Base-by-base conservation (phyloP, 2,888 invertebrate genomes). In the Nemurella pictetii region DNA sequence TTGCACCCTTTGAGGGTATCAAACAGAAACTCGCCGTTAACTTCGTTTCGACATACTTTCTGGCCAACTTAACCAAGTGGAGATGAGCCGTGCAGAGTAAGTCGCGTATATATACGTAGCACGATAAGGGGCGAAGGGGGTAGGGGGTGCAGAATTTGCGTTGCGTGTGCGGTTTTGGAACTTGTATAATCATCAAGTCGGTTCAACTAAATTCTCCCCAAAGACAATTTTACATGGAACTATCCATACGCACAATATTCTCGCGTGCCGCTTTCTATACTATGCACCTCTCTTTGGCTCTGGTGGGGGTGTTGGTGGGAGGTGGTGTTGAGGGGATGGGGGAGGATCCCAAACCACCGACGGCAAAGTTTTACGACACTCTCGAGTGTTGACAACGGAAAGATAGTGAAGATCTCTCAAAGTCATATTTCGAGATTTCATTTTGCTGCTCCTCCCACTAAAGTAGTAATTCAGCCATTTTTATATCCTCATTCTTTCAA, bases 171-270 rank as follows among this genome's bases (percentile, higher is more conserved):
- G n/a, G 78, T 29, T n/a, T 78, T 30, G 28, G 20, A 78, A 27
- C 36, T n/a, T 82, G 28, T 82, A n/a, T n/a, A 72, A 82, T 82
- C 82, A 82, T 26, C 82, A 82, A 82, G 82, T 28, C 27, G 55
- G 35, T 78, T 27, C 20, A 81, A 28, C 72, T 82, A 29, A 82
- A 82, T 72, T 29, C 29, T 72, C 29, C 29, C 82, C 82, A 72
- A 82, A 55, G 72, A 72, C 82, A 72, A 26, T 35, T 36, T 35
- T 36, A 32, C 30, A 20, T 30, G n/a, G 78, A 78, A 78, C 72
- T 35, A 80, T 72, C 82, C 81, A 35, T n/a, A 20, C 2, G n/a
- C 81, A 28, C 55, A 25, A 25, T 72, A 12, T 28, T 30, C 27
- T 27, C 2, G 32, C 30, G 32, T 35, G 82, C 28, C 27, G 26